A percentile compares a stretch with the other conserved stretches of the same genome.
phyloP scores from a whole-genome alignment of 2,113 vertebrate genomes.

The Poeciliopsis turrubarensis region DNA sequence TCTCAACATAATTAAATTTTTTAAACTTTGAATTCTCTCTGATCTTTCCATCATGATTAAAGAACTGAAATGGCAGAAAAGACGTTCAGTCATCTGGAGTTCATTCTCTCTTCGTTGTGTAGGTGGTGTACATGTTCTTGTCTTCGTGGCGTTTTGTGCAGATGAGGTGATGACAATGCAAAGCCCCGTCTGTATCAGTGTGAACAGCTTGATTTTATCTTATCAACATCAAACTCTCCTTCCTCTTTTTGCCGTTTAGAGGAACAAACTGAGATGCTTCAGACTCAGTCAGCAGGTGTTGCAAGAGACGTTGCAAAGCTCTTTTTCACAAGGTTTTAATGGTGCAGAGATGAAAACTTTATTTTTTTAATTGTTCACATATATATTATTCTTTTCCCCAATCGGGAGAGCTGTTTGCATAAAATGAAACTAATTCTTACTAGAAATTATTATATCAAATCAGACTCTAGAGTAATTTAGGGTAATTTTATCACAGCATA shows the following conservation, averaged over 20 bases:
- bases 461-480: not conserved
- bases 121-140: not conserved
- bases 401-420: no score
- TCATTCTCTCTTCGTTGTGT: not conserved
- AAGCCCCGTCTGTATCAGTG: slow-evolving; percentile 18
- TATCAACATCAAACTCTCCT: slow-evolving; percentile 14
- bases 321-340: not conserved
- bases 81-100: not conserved
- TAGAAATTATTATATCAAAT: not conserved
- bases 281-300: not conserved
- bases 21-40: not conserved
- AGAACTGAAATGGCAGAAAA: not conserved
- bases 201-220: slow-evolving; percentile 36
- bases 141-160: not conserved
- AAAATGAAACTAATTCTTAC: no score
- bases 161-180: slow-evolving; percentile 31
- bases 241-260: not conserved
- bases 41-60: not conserved
- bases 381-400: not conserved
- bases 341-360: not conserved
- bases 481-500: no score
- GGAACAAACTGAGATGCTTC: slow-evolving; percentile 2
- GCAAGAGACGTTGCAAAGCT: not conserved
- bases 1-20: not conserved
- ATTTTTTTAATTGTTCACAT: not conserved